A percentile compares a stretch with the other conserved stretches of the same genome.
These are phyloP conservation scores for Leptogaster cylindrica DNA, from an alignment of 2,888 invertebrate genomes.

Conservation along the genomic window DNA sequence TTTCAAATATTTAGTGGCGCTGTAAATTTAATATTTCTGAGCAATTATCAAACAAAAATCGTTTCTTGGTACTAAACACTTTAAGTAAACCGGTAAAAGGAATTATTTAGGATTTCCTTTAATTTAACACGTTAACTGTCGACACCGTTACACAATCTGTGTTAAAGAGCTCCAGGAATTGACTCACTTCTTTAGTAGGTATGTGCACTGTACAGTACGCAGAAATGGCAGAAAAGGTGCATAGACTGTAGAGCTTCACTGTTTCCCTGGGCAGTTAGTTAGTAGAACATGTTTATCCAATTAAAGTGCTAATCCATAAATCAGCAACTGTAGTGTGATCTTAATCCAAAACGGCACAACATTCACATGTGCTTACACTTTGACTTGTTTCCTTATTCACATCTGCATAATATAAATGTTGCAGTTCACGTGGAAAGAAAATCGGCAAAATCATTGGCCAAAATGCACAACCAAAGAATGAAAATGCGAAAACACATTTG, in stretches of 20 bases:
- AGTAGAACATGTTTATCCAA: slow-evolving; percentile 43
- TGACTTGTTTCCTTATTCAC: background rate
- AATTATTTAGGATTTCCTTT: slow-evolving; percentile 1
- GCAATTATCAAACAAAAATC: no score
- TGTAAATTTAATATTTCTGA: no score
- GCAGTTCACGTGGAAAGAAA: background rate
- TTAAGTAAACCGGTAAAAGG: slow-evolving; percentile 27
- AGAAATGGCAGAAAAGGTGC: background rate
- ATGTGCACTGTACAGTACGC: background rate
- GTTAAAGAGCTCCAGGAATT: background rate
- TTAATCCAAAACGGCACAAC: slow-evolving; percentile 37
- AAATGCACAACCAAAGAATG: slow-evolving; percentile 2
- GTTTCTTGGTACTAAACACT: slow-evolving; percentile 14
- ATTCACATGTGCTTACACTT: slow-evolving; percentile 33
- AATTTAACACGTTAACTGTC: slow-evolving; percentile 3
- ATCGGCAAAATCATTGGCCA: background rate
- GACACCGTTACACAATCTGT: slow-evolving; percentile 3
- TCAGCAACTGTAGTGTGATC: slow-evolving; percentile 41
- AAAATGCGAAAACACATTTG: no score
- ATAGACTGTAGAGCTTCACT: background rate
- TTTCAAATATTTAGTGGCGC: no score
- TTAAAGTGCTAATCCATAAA: slow-evolving; percentile 45
- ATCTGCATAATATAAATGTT: background rate
- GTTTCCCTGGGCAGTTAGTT: slow-evolving; percentile 32
- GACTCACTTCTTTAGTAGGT: background rate